Evolutionary conservation across 2,888 invertebrate genomes (phyloP).

Genomic region (Thyatira batis): DNA sequence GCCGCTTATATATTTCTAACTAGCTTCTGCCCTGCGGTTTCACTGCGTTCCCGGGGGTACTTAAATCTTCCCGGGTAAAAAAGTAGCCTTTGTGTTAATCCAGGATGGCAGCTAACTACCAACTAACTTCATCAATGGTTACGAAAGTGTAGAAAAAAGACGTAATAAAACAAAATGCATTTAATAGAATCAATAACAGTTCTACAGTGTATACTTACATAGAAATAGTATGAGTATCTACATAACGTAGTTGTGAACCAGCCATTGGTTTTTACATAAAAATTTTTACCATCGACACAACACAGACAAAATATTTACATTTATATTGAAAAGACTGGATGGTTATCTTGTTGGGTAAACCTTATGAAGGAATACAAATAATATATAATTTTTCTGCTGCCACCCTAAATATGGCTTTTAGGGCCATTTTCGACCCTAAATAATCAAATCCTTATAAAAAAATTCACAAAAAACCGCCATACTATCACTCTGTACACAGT

Average conservation of each 20-base stretch:
- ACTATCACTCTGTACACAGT: neutral
- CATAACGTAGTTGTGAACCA: neutral
- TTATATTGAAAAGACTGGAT: neutral
- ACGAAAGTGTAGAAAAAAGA: neutral
- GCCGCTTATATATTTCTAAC: no score
- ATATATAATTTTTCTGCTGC: no score
- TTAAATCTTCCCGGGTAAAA: no score
- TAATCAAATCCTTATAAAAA: neutral
- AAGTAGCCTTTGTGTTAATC: no score
- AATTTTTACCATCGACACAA: neutral
- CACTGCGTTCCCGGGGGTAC: no score
- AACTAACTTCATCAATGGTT: no score
- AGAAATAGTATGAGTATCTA: neutral
- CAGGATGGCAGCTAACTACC: no score
- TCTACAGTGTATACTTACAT: neutral
- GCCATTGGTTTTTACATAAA: no score
- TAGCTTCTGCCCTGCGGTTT: no score
- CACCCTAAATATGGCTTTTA: no score
- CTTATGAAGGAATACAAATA: neutral
- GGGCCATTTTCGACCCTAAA: neutral
- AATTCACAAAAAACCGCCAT: neutral
- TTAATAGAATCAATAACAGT: slow-evolving; percentile 2
- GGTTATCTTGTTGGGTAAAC: neutral
- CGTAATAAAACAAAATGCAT: neutral
- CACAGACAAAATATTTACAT: neutral